Evolutionary conservation across 2,888 invertebrate genomes (phyloP), one percentile per base, ranked within the genome.

Genomic region (Drosophila paranaensis): DNA sequence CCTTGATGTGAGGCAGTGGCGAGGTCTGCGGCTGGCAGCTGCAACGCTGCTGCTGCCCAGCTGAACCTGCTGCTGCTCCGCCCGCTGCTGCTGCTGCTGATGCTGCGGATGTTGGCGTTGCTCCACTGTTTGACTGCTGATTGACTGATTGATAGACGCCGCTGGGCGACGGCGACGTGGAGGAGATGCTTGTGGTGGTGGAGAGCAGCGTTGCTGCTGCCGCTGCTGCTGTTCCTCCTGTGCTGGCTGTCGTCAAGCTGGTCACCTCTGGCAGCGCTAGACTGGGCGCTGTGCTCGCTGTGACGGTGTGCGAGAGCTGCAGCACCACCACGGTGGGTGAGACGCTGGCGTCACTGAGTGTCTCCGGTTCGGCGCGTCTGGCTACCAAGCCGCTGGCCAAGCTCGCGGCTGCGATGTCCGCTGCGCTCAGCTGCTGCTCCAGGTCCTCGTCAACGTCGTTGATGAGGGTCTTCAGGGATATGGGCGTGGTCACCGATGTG

Each of bases 1-100:
- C 97, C 91, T 96, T 96, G 79, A 97, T 97, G 88, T 97, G 97
- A 82, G 96, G 97, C 78, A 97, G 93, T 69, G 96, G 95, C 58
- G 96, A 95, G 81, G 96, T 95, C 93, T 96, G 95, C 91, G 95
- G 89, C 72, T 92, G 93, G 77, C 92, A 92, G 93, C 93, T 93
- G 92, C 93, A 94, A 65, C 91, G 90, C 46, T 77, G 77, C 27
- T 50, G 50, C 27, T 50, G 50, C 13, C 54, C 53, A n/a, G 56
- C 42, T 62, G 79, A 16, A 45, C 9, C n/a, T 39, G 60, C 9
- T 69, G 69, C 27, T 33, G 78, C 93, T 93, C 55, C 43, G 35
- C n/a, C 16, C 43, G 92, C 73, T 92, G 87, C 68, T 91, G 91
- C 92, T 87, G 83, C 60, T 20, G 53, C 57, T 43, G 57, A 51